A percentile compares a stretch with the other conserved stretches of the same genome.
Evolutionary conservation across 64 coral and sea anemone genomes (phyloP).

Genomic region (Stichodactyla helianthus): DNA sequence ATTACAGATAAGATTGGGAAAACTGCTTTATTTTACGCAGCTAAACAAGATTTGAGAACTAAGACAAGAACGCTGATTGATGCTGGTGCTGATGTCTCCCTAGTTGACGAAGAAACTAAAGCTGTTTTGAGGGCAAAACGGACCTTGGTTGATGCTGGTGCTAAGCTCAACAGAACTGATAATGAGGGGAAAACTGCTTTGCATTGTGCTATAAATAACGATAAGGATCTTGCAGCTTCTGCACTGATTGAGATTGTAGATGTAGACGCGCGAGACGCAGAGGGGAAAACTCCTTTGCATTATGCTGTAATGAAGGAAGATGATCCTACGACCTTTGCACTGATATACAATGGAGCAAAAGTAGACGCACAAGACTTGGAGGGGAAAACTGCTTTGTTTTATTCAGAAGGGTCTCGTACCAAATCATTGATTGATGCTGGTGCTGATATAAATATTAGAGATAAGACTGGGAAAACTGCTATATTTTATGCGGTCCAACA

Average conservation of each 20-base stretch:
- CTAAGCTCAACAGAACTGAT: neutral
- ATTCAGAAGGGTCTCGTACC: neutral
- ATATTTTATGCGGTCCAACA: neutral
- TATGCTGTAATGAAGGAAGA: neutral
- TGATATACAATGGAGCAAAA: neutral
- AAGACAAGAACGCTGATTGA: neutral
- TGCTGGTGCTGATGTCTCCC: neutral
- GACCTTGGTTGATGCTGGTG: neutral
- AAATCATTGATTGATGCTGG: neutral
- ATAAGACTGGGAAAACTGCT: neutral
- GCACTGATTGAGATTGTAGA: neutral
- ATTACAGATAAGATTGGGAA: neutral
- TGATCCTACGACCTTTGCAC: neutral
- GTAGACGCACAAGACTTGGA: neutral
- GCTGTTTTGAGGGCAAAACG: neutral
- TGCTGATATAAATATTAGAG: neutral
- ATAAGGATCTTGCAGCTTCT: neutral
- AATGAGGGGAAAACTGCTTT: neutral
- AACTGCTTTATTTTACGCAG: neutral
- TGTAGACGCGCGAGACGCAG: neutral
- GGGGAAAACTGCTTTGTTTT: neutral
- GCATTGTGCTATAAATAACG: neutral
- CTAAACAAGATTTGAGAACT: neutral
- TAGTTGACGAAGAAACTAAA: neutral
- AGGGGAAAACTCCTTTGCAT: neutral